Conservation (phyloP, 2,113 vertebrate genomes). For the Uropsilus gracilis region DNA sequence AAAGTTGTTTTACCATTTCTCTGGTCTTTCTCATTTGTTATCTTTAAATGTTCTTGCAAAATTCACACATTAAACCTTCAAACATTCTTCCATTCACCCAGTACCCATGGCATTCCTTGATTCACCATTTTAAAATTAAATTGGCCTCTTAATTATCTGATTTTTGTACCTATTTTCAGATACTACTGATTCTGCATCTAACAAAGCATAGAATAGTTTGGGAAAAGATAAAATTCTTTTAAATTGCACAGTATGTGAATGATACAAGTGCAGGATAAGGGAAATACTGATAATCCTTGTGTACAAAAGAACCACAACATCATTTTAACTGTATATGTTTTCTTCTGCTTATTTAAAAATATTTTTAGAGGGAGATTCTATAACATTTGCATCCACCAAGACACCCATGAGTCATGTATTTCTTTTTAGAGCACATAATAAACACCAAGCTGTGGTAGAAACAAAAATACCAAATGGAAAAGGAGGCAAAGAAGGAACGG, state of each 20-base stretch:
- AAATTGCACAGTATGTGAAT: background rate
- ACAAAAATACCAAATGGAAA: background rate
- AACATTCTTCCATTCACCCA: background rate
- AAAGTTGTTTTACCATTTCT: background rate
- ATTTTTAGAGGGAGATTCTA: background rate
- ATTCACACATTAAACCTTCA: background rate
- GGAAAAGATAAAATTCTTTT: background rate
- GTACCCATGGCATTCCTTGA: background rate
- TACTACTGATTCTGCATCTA: background rate
- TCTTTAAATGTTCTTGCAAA: background rate
- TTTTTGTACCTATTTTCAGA: background rate
- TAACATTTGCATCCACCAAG: background rate
- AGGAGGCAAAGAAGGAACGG: background rate
- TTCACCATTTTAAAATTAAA: background rate
- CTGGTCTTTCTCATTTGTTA: slow-evolving; percentile 3
- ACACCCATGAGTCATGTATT: background rate
- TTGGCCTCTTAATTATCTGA: background rate
- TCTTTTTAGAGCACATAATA: background rate
- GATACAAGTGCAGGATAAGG: background rate
- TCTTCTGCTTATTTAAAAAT: background rate
- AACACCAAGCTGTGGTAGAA: background rate
- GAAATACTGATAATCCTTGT: background rate
- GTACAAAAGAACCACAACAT: background rate
- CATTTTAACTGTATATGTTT: background rate
- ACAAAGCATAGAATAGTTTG: background rate